Evolutionary conservation across 2,797 vertebrate species (phyloP).

Genomic region (Gymnoscopelus microlampas): DNA sequence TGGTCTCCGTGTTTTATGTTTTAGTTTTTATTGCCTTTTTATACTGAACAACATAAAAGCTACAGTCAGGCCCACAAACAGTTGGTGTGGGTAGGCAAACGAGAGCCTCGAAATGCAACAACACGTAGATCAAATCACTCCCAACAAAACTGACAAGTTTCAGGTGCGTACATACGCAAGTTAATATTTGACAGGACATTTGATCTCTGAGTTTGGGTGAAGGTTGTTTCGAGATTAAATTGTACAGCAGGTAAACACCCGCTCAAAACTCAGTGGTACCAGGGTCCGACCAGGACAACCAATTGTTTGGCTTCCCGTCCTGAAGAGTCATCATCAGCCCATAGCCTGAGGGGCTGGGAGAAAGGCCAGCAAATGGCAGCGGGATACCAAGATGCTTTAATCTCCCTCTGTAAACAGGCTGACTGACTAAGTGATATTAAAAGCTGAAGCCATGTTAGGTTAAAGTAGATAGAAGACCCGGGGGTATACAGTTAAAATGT

Average conservation of each 20-base stretch:
- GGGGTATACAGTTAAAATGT: no score
- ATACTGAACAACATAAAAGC: not conserved
- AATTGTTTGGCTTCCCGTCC: conserved; percentile 35
- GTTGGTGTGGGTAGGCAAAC: conserved; percentile 2
- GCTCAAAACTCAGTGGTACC: conserved; percentile 17
- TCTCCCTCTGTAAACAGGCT: not conserved
- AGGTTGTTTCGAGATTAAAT: conserved; percentile 71
- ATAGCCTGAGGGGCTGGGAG: conserved; percentile 24
- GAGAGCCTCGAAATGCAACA: conserved; percentile 2
- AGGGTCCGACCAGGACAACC: conserved; percentile 16
- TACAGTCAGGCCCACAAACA: not conserved
- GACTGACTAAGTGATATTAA: no score
- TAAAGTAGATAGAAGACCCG: no score
- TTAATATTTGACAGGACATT: conserved; percentile 72
- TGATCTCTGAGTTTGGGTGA: conserved; percentile 67
- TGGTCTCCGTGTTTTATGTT: not conserved
- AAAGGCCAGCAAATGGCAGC: no score
- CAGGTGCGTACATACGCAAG: conserved; percentile 10
- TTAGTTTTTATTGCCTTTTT: not conserved
- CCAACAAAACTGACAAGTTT: conserved; percentile 29
- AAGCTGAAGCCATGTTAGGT: no score
- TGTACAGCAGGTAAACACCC: conserved; percentile 44
- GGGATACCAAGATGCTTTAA: no score
- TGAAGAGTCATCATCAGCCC: conserved; percentile 52
- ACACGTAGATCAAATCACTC: conserved; percentile 5